Evolutionary conservation across 2,888 invertebrate genomes (phyloP).

Genomic region (Sepioteuthis lessoniana): DNA sequence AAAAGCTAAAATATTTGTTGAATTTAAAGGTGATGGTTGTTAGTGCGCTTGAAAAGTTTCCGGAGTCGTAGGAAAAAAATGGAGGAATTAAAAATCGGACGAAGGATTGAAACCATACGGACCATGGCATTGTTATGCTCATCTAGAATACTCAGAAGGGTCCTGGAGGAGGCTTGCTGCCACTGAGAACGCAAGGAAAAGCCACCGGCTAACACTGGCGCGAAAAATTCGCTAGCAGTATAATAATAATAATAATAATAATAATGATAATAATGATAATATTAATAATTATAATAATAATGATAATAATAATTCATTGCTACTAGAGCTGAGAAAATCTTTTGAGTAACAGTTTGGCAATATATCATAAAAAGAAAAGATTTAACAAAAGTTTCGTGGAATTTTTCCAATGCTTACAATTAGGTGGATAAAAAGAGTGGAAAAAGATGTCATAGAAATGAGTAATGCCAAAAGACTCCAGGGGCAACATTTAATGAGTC

Average conservation of each 20-base stretch:
- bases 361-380: background rate
- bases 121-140: too few relatives aligned
- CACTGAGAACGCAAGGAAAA: too few relatives aligned
- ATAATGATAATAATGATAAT: conserved; percentile 33
- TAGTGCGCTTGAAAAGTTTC: too few relatives aligned
- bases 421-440: conserved; percentile 17
- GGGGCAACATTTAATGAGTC: background rate
- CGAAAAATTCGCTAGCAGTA: too few relatives aligned
- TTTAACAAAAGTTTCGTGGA: conserved; percentile 33
- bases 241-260: conserved; percentile 33
- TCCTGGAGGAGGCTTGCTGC: too few relatives aligned
- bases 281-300: background rate
- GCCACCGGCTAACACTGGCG: too few relatives aligned
- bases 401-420: background rate
- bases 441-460: background rate
- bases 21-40: too few relatives aligned
- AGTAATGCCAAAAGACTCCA: background rate
- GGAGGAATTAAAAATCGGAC: too few relatives aligned
- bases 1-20: too few relatives aligned
- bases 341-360: background rate
- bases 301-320: background rate
- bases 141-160: too few relatives aligned
- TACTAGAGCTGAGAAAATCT: background rate
- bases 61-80: too few relatives aligned
- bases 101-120: too few relatives aligned